A percentile compares a stretch with the other conserved stretches of the same genome.
phyloP scores from a whole-genome alignment of 1,140 invertebrate genomes.

The Schlechtendalia chinensis region DNA sequence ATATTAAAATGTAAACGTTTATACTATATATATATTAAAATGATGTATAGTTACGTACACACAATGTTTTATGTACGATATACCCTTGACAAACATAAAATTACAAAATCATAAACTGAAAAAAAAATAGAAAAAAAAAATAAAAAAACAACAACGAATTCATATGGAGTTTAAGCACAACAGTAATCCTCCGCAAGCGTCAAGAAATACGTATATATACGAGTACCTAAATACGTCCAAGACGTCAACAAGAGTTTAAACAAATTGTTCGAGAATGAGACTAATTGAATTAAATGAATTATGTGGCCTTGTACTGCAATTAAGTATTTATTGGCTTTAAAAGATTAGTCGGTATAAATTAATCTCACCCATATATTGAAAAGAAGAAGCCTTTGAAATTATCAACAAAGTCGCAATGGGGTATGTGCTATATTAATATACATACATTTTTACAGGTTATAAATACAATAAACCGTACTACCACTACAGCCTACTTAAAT shows the following conservation, averaged over 20 bases:
- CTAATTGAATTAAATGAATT: constrained; percentile 44
- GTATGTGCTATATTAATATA: not conserved
- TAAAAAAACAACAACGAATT: not conserved
- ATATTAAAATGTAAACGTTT: too few relatives aligned
- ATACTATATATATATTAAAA: too few relatives aligned
- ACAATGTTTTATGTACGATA: too few relatives aligned
- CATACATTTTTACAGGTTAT: too few relatives aligned
- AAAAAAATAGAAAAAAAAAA: not conserved
- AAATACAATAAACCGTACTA: too few relatives aligned
- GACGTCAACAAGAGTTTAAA: constrained; percentile 19
- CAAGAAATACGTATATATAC: not conserved
- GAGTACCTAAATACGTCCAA: not conserved
- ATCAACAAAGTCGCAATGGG: not conserved
- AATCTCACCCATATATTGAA: not conserved
- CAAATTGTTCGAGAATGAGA: constrained; percentile 25
- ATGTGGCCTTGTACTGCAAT: constrained; percentile 34
- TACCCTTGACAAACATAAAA: not conserved
- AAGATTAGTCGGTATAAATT: constrained; percentile 43
- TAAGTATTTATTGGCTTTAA: constrained; percentile 21
- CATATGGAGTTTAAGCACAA: too few relatives aligned
- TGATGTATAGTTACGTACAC: too few relatives aligned
- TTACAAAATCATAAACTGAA: not conserved
- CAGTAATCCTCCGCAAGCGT: too few relatives aligned
- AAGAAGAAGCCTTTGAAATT: constrained; percentile 5
- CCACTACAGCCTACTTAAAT: too few relatives aligned